Conservation (phyloP, 64 coral and sea anemone species). For the Actinia equina region DNA sequence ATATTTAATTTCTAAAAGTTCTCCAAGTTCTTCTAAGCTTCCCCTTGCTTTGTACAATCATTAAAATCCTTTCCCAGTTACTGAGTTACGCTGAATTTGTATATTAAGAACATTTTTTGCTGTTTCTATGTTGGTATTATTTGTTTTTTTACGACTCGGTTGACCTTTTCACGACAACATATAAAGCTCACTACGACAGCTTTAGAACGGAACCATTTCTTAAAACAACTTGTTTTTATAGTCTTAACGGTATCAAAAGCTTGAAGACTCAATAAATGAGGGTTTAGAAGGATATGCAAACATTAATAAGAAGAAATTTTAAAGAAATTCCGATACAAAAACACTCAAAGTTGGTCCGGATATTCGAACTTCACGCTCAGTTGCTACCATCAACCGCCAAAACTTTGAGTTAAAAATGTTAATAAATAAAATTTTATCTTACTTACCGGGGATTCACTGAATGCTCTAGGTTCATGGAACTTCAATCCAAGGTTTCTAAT, state of each 20-base stretch:
- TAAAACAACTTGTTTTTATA: neutral
- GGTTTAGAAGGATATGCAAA: neutral
- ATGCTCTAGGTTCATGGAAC: constrained; percentile 44
- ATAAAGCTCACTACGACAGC: neutral
- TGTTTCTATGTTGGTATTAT: neutral
- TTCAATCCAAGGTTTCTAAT: constrained; percentile 46
- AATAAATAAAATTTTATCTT: neutral
- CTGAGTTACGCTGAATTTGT: too few relatives aligned
- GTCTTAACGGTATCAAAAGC: neutral
- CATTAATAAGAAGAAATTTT: neutral
- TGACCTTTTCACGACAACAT: neutral
- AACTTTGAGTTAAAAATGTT: neutral
- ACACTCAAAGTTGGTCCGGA: neutral
- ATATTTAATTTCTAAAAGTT: neutral
- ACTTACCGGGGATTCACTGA: constrained; percentile 55
- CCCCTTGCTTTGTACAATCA: neutral
- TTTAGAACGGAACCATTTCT: neutral
- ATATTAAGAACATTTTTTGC: too few relatives aligned
- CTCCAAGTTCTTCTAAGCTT: neutral
- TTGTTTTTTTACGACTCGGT: neutral
- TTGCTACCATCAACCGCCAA: neutral
- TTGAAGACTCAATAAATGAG: neutral
- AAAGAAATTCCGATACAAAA: neutral
- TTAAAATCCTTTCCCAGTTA: neutral
- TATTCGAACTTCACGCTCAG: neutral